A percentile compares a stretch with the other conserved stretches of the same genome.
phyloP scores from a whole-genome alignment of 2,113 vertebrate species.

The Festucalex cinctus region DNA sequence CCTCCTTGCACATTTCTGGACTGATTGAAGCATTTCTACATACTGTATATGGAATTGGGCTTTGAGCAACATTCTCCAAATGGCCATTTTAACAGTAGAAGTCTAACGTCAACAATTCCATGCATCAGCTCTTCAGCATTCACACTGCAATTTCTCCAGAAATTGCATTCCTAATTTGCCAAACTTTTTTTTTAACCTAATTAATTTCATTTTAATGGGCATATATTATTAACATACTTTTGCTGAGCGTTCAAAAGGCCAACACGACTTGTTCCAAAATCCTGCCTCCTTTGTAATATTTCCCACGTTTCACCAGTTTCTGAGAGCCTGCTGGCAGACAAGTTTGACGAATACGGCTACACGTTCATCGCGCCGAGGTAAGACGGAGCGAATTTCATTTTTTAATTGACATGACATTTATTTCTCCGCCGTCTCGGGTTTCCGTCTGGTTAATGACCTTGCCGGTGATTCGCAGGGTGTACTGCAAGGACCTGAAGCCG shows the following conservation, averaged over 20 bases:
- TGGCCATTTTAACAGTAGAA: too few relatives aligned
- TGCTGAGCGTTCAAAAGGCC: not conserved
- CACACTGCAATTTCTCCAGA: not conserved
- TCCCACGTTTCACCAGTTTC: constrained; percentile 76
- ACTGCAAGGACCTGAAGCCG: constrained; percentile 85
- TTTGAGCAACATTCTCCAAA: not conserved
- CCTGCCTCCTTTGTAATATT: constrained; percentile 11
- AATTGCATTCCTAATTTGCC: not conserved
- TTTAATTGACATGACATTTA: constrained; percentile 5
- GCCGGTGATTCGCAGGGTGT: constrained; percentile 73
- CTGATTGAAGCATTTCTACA: not conserved
- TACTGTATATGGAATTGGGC: too few relatives aligned
- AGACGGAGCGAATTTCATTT: constrained; percentile 35
- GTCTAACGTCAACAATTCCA: not conserved
- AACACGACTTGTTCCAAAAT: not conserved
- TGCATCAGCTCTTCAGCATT: not conserved
- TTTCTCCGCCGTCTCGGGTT: not conserved
- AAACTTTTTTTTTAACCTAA: too few relatives aligned
- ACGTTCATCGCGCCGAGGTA: constrained; percentile 93
- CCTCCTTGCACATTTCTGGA: not conserved
- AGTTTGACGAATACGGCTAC: constrained; percentile 88
- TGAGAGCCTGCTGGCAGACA: constrained; percentile 82
- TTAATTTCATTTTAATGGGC: too few relatives aligned
- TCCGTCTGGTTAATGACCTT: not conserved
- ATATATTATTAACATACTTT: not conserved